A percentile compares a stretch with the other conserved stretches of the same genome.
Evolutionary conservation across 2,888 invertebrate species (phyloP).

Genomic region (Danaus chrysippus): DNA sequence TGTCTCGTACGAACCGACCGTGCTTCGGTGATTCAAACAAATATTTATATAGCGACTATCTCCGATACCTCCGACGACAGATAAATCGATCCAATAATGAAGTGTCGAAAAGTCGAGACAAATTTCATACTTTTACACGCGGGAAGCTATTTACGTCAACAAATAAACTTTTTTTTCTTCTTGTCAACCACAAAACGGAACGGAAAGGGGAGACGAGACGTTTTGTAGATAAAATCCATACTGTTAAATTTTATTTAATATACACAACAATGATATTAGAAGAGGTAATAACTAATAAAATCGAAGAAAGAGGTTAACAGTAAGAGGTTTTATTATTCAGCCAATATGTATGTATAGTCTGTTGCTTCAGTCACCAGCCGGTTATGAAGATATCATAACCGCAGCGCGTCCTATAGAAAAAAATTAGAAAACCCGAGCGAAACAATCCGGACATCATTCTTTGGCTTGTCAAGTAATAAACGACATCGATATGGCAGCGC

Average conservation of each 20-base stretch:
- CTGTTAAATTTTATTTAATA: too few relatives aligned
- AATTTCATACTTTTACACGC: constrained; percentile 34
- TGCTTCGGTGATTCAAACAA: constrained; percentile 15
- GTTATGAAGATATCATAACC: constrained; percentile 27
- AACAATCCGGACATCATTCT: constrained; percentile 25
- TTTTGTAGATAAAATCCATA: too few relatives aligned
- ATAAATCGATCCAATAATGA: constrained; percentile 48
- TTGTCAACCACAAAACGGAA: not conserved
- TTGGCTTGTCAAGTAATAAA: constrained; percentile 37
- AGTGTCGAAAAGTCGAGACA: constrained; percentile 45
- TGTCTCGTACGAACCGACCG: constrained; percentile 7
- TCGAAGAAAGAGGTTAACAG: too few relatives aligned
- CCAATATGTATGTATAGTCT: not conserved
- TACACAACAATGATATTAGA: too few relatives aligned
- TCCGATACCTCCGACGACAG: constrained; percentile 42
- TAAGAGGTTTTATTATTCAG: too few relatives aligned
- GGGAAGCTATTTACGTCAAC: constrained; percentile 34
- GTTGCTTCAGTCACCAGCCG: constrained; percentile 7
- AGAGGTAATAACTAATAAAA: too few relatives aligned
- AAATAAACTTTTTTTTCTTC: not conserved
- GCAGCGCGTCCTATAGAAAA: not conserved
- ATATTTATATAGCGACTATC: constrained; percentile 24
- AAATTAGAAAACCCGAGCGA: constrained; percentile 15
- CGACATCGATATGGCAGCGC: constrained; percentile 51
- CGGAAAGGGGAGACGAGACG: too few relatives aligned